Percentiles rank a stretch among this genome's conserved stretches.
phyloP scores from a whole-genome alignment of 2,113 vertebrate genomes.

The Alaudala cheleensis region DNA sequence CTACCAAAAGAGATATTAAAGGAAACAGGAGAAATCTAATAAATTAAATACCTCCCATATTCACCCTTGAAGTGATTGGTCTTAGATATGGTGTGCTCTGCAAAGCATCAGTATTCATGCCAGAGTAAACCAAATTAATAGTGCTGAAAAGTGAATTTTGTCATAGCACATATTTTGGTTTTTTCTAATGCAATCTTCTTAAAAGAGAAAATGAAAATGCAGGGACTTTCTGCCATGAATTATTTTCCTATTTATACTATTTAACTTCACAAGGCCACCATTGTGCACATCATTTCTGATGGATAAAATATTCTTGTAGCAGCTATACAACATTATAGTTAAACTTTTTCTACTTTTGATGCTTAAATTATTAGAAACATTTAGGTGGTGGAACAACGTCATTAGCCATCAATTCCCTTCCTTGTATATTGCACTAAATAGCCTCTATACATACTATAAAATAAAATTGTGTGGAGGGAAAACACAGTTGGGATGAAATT shows the following conservation, averaged over 20 bases:
- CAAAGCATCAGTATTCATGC: neutral
- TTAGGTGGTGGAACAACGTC: neutral
- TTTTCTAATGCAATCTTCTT: neutral
- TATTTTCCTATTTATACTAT: constrained; percentile 9
- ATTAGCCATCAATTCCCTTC: neutral
- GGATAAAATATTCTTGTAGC: neutral
- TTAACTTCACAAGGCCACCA: neutral
- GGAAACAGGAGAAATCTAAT: neutral
- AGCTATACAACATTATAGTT: neutral
- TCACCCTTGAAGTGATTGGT: neutral
- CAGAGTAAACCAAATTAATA: neutral
- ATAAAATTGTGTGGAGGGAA: neutral
- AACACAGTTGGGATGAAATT: neutral
- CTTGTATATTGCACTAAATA: neutral
- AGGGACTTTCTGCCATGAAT: neutral
- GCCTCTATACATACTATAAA: neutral
- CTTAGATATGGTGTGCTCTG: neutral
- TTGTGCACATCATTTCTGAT: neutral
- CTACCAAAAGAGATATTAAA: neutral
- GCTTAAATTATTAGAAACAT: neutral
- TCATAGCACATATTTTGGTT: neutral
- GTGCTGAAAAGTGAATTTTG: neutral
- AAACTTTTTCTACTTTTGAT: neutral
- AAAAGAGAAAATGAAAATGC: constrained; percentile 10
- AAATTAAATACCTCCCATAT: neutral